Evolutionary conservation across 1,140 invertebrate genomes (phyloP).

Genomic region (Phthorimaea operculella): DNA sequence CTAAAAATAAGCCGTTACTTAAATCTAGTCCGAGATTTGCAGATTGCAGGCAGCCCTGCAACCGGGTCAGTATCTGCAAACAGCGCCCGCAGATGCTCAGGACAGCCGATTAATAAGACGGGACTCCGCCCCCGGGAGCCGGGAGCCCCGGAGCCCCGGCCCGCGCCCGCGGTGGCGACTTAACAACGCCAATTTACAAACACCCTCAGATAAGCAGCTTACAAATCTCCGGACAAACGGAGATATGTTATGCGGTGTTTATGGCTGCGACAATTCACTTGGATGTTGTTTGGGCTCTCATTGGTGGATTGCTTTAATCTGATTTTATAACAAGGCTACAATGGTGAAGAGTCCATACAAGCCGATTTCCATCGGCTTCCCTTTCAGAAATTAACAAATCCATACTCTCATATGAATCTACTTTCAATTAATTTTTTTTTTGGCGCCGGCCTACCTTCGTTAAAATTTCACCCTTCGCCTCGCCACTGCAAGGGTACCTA

Average conservation of each 20-base stretch:
- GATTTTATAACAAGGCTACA: too few relatives aligned
- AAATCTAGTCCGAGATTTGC: too few relatives aligned
- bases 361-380: too few relatives aligned
- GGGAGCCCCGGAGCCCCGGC: conserved; percentile 26
- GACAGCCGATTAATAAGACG: conserved; percentile 61
- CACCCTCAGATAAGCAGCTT: conserved; percentile 48
- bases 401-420: too few relatives aligned
- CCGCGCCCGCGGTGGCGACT: conserved; percentile 30
- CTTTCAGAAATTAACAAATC: too few relatives aligned
- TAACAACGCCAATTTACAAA: conserved; percentile 37
- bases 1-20: too few relatives aligned
- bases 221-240: conserved; percentile 20
- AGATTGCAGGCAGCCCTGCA: background rate
- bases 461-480: too few relatives aligned
- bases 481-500: too few relatives aligned
- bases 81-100: conserved; percentile 47
- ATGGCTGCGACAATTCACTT: background rate
- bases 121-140: conserved; percentile 27
- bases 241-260: background rate
- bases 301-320: too few relatives aligned
- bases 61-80: conserved; percentile 19
- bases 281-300: background rate
- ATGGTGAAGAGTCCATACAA: too few relatives aligned
- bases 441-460: too few relatives aligned
- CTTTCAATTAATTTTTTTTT: too few relatives aligned